A percentile compares a stretch with the other conserved stretches of the same genome.
Conservation (phyloP, 2,113 vertebrate genomes). For the Scopus umbretta region DNA sequence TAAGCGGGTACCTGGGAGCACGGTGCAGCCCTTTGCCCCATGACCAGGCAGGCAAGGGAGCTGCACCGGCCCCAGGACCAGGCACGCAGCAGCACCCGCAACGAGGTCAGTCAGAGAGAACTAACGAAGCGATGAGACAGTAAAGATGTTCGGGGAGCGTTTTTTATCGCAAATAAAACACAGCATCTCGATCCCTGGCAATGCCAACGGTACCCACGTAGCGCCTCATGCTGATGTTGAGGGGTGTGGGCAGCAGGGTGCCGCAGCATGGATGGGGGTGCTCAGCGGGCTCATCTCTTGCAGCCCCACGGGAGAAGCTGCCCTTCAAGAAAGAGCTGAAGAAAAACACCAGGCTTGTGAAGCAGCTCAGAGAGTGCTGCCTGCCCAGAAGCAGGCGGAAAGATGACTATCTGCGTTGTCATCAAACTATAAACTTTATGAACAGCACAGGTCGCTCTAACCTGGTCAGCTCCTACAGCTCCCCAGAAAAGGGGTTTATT, state of each 20-base stretch:
- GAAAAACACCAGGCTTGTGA: background rate
- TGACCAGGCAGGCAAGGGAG: no score
- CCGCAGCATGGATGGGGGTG: background rate
- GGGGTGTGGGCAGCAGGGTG: background rate
- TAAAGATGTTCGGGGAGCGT: background rate
- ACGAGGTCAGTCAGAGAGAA: background rate
- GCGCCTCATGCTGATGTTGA: rapidly evolving
- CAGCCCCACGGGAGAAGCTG: background rate
- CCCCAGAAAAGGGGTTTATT: background rate
- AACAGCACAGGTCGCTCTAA: background rate
- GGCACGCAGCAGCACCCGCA: background rate
- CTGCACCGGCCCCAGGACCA: background rate
- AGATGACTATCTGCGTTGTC: background rate
- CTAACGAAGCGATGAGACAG: rapidly evolving
- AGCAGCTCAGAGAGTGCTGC: background rate
- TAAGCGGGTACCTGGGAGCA: background rate
- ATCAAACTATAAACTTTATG: background rate
- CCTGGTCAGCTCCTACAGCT: background rate
- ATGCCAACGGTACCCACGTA: rapidly evolving
- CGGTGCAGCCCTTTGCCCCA: background rate
- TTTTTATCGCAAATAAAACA: background rate
- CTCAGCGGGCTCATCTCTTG: background rate
- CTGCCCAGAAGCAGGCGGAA: background rate
- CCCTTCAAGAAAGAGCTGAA: background rate
- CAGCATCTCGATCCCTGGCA: background rate